Evolutionary conservation across 2,888 invertebrate species (phyloP).

Genomic region (Slavum lentiscoides): DNA sequence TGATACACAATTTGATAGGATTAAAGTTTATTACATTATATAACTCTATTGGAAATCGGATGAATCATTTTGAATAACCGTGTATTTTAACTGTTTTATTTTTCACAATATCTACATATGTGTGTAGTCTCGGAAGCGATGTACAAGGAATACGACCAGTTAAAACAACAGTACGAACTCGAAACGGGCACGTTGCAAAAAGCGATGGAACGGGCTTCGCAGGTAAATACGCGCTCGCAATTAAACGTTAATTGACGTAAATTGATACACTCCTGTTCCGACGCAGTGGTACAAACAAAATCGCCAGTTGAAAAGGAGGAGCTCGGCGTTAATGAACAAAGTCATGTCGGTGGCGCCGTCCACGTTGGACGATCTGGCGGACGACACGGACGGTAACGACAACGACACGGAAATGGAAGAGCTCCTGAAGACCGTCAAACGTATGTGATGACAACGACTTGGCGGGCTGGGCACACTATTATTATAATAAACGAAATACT

Average conservation of each 20-base stretch:
- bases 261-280: slow-evolving; percentile 17
- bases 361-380: slow-evolving; percentile 60
- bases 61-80: too few species aligned
- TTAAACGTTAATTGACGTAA: slow-evolving; percentile 37
- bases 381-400: slow-evolving; percentile 62
- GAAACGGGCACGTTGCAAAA: slow-evolving; percentile 75
- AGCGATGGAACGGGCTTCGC: slow-evolving; percentile 58
- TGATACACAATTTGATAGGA: too few species aligned
- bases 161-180: slow-evolving; percentile 74
- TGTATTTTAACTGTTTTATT: too few species aligned
- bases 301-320: slow-evolving; percentile 71
- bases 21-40: too few species aligned
- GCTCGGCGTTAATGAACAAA: slow-evolving; percentile 68
- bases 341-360: slow-evolving; percentile 64
- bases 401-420: slow-evolving; percentile 68
- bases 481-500: neutral
- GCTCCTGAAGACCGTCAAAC: slow-evolving; percentile 68
- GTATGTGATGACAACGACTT: slow-evolving; percentile 56
- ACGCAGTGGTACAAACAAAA: slow-evolving; percentile 77
- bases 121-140: slow-evolving; percentile 70
- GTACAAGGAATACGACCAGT: slow-evolving; percentile 74
- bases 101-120: too few species aligned
- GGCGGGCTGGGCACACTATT: neutral
- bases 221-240: slow-evolving; percentile 55
- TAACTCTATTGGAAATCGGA: too few species aligned